Evolutionary conservation across 2,888 invertebrate genomes (phyloP).

Genomic region (Drosophila helvetica): DNA sequence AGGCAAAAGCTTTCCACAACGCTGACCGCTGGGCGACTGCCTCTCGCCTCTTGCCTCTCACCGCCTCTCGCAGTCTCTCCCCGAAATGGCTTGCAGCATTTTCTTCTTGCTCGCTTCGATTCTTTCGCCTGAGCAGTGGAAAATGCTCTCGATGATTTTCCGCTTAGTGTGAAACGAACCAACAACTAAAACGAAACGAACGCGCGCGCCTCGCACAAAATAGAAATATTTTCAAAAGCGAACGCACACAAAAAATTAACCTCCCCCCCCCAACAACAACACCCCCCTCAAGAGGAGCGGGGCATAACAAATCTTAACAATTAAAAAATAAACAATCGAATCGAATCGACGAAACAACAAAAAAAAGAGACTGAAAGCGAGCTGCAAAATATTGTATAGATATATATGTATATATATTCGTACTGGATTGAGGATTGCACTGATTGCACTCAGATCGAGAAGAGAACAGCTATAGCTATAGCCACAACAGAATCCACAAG

Average conservation of each 20-base stretch:
- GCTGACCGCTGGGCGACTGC: conserved; percentile 3
- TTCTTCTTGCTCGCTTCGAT: conserved; percentile 38
- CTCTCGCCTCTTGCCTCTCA: conserved; percentile 8
- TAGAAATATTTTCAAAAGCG: conserved; percentile 37
- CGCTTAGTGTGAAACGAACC: conserved; percentile 82
- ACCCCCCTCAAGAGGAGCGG: background rate
- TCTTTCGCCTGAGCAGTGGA: conserved; percentile 61
- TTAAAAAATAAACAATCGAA: conserved; percentile 44
- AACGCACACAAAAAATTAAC: conserved; percentile 30
- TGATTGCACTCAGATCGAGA: conserved; percentile 15
- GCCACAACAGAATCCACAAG: conserved; percentile 65
- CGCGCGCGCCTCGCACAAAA: conserved; percentile 69
- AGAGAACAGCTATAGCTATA: conserved; percentile 10
- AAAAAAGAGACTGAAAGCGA: conserved; percentile 37
- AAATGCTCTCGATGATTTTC: conserved; percentile 68
- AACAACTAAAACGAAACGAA: conserved; percentile 82
- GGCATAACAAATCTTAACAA: conserved; percentile 34
- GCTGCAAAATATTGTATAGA: background rate
- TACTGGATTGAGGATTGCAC: conserved; percentile 1
- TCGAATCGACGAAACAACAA: conserved; percentile 49
- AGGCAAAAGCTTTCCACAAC: conserved; percentile 33
- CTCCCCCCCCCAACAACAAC: background rate
- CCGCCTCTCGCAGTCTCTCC: conserved; percentile 22
- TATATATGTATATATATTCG: conserved; percentile 1
- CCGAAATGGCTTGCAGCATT: conserved; percentile 1